Evolutionary conservation across 2,888 invertebrate species (phyloP).

Genomic region (Blera fallax): DNA sequence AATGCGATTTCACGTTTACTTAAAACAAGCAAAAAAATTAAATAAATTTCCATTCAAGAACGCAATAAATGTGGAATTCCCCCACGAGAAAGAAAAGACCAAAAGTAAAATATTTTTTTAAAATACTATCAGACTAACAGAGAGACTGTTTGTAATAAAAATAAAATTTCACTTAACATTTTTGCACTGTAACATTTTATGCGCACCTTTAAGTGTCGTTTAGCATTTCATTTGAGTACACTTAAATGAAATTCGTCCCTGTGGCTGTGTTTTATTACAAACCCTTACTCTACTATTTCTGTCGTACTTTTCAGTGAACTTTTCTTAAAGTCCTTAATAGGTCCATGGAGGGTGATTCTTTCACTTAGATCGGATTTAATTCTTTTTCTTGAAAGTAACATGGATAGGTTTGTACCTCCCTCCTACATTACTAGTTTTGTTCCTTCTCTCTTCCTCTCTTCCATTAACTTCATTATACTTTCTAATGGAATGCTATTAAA

Average conservation of each 20-base stretch:
- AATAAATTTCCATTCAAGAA: conserved; percentile 21
- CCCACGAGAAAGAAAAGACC: conserved; percentile 4
- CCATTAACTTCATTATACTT: conserved; percentile 32
- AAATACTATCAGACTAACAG: conserved; percentile 6
- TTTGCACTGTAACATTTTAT: conserved; percentile 60
- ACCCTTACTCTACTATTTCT: not conserved
- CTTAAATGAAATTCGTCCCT: conserved; percentile 66
- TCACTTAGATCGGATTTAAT: conserved; percentile 44
- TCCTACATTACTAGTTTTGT: not conserved
- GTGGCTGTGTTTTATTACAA: conserved; percentile 48
- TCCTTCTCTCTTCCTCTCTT: not conserved
- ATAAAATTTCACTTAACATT: conserved; percentile 69
- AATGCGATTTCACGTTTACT: not conserved
- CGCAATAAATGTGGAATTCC: conserved; percentile 4
- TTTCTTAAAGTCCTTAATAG: conserved; percentile 53
- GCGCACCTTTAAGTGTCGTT: conserved; percentile 66
- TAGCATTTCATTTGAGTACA: conserved; percentile 64
- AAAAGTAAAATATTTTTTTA: conserved; percentile 20
- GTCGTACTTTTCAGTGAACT: conserved; percentile 6
- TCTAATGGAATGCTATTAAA: conserved; percentile 15
- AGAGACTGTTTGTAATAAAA: conserved; percentile 49
- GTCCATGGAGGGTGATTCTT: conserved; percentile 56
- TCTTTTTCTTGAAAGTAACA: conserved; percentile 1
- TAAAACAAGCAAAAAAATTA: not conserved
- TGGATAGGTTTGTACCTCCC: not conserved